These are phyloP conservation scores for Masticophis lateralis DNA, from an alignment of 2,797 vertebrate species.

Conservation along the genomic window DNA sequence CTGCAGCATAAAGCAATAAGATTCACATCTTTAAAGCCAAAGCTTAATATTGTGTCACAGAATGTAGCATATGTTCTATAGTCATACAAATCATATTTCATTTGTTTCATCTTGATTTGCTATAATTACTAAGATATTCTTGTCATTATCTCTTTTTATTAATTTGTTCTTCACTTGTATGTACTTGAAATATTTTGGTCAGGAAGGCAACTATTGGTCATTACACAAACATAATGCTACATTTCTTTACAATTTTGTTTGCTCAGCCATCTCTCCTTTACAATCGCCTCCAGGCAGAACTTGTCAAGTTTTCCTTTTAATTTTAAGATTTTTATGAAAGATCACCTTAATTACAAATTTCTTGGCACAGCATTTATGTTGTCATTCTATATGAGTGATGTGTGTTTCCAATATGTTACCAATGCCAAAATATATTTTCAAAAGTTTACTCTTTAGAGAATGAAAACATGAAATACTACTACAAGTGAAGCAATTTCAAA, in stretches of 20 bases:
- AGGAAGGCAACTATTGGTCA: background rate
- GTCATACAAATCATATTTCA: background rate
- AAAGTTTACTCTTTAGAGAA: conserved; percentile 48
- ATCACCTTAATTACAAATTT: conserved; percentile 61
- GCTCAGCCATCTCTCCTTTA: conserved; percentile 32
- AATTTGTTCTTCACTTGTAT: conserved; percentile 11
- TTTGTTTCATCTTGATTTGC: background rate
- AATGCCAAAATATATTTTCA: conserved; percentile 49
- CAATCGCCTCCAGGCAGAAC: conserved; percentile 41
- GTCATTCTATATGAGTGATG: conserved; percentile 61
- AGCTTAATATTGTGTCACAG: background rate
- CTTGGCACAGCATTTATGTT: conserved; percentile 58
- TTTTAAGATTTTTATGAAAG: conserved; percentile 58
- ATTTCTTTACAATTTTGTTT: conserved; percentile 22
- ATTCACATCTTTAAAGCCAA: background rate
- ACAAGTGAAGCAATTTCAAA: conserved; percentile 29
- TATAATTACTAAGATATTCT: background rate
- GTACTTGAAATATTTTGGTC: background rate
- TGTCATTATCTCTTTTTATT: conserved; percentile 1
- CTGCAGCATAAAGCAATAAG: background rate
- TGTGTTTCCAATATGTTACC: conserved; percentile 57
- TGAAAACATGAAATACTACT: conserved; percentile 8
- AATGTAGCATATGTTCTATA: background rate
- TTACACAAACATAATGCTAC: conserved; percentile 36
- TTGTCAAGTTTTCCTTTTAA: conserved; percentile 54